A percentile compares a stretch with the other conserved stretches of the same genome.
phyloP scores from a whole-genome alignment of 2,888 invertebrate species.

The Acholoe squamosa region DNA sequence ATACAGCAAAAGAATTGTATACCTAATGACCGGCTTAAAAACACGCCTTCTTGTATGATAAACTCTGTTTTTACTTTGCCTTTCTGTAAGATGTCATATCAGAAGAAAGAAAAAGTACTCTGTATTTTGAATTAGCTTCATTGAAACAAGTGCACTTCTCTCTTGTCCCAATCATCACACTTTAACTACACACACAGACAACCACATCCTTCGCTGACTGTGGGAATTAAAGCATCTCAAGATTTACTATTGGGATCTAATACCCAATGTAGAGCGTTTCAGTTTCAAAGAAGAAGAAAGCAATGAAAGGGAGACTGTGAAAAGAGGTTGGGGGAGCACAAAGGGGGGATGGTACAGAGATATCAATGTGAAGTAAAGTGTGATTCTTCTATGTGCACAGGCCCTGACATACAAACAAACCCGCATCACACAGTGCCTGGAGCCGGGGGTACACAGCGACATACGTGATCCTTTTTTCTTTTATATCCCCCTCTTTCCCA shows the following conservation, averaged over 20 bases:
- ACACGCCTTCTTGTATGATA: not conserved
- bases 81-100: not conserved
- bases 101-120: not conserved
- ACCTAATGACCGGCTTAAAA: not conserved
- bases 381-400: conserved; percentile 6
- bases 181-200: not conserved
- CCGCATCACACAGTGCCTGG: not conserved
- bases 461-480: conserved; percentile 19
- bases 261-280: not conserved
- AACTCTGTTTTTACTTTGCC: not conserved
- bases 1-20: not conserved
- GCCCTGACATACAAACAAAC: conserved; percentile 18
- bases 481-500: not conserved
- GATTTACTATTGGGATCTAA: not conserved
- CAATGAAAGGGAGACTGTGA: not conserved
- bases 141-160: not conserved
- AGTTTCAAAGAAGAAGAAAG: not conserved
- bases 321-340: not conserved
- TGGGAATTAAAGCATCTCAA: not conserved
- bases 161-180: not conserved
- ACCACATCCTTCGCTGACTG: not conserved
- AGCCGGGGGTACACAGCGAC: not conserved
- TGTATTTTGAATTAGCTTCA: conserved; percentile 20
- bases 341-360: not conserved
- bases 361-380: conserved; percentile 24